These are phyloP conservation scores for Pogonocichla stellata DNA, from an alignment of 2,113 vertebrate species.

Conservation along the genomic window DNA sequence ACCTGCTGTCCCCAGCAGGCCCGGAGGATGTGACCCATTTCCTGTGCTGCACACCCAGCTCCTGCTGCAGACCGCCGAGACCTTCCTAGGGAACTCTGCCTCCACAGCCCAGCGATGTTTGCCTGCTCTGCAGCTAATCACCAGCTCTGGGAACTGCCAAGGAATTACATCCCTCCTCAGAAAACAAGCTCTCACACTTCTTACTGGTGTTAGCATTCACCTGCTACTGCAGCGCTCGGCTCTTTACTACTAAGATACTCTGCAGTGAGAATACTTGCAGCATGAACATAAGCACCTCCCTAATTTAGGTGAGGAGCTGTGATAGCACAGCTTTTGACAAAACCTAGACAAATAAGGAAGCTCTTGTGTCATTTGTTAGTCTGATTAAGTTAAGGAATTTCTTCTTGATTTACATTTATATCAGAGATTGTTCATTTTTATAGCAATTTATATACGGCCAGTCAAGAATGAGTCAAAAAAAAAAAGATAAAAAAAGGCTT, in stretches of 20 bases:
- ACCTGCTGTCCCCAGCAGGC: not conserved
- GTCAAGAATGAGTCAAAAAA: not conserved
- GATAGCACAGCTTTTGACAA: not conserved
- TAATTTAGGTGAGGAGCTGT: not conserved
- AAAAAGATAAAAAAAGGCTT: not conserved
- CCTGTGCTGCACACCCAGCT: not conserved
- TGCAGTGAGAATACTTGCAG: not conserved
- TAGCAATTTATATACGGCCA: not conserved
- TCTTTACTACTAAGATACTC: not conserved
- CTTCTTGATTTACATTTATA: not conserved
- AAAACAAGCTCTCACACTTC: not conserved
- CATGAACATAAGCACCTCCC: not conserved
- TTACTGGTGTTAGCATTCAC: not conserved
- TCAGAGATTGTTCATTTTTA: not conserved
- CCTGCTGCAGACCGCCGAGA: not conserved
- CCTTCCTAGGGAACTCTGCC: not conserved
- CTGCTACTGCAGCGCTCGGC: not conserved
- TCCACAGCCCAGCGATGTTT: too few species aligned
- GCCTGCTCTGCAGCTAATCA: not conserved
- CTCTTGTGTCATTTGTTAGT: not conserved
- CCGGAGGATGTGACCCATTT: not conserved
- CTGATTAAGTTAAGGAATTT: not conserved
- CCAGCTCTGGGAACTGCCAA: not conserved
- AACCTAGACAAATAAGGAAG: not conserved
- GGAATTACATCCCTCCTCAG: not conserved